Evolutionary conservation across 2,797 vertebrate species (phyloP).

Genomic region (Hemitrygon akajei): DNA sequence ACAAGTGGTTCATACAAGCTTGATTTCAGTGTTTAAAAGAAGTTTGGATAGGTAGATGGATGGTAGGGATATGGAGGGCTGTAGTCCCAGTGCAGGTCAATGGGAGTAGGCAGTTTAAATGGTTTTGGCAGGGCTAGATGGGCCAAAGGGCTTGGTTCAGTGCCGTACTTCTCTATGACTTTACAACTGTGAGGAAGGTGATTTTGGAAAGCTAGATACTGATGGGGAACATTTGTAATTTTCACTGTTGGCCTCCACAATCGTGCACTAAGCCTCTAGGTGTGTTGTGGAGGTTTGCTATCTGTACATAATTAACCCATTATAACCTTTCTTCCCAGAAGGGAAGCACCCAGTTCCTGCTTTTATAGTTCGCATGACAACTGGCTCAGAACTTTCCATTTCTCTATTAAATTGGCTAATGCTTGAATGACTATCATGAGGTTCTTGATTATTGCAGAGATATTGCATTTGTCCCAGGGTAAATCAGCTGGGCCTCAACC

Average conservation of each 20-base stretch:
- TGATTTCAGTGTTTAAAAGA: no score
- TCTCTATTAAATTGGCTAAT: not conserved
- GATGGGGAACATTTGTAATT: not conserved
- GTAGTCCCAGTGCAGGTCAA: no score
- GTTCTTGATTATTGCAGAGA: not conserved
- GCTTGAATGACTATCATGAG: not conserved
- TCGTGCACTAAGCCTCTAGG: not conserved
- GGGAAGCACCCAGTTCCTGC: not conserved
- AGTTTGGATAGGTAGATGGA: no score
- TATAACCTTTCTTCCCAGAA: not conserved
- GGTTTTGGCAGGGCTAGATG: no score
- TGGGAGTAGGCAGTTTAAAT: no score
- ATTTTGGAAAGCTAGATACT: not conserved
- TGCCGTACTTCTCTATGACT: no score
- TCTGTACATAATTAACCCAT: not conserved
- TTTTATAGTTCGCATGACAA: not conserved
- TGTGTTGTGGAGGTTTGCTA: not conserved
- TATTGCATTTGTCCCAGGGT: not conserved
- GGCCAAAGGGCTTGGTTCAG: no score
- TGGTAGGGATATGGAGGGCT: no score
- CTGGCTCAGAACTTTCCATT: not conserved
- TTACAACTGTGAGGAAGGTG: not conserved
- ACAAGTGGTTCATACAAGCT: no score
- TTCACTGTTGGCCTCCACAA: not conserved
- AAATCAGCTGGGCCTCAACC: not conserved